A percentile compares a stretch with the other conserved stretches of the same genome.
Conservation (phyloP, 2,797 vertebrate genomes). For the Sebastes alutus region DNA sequence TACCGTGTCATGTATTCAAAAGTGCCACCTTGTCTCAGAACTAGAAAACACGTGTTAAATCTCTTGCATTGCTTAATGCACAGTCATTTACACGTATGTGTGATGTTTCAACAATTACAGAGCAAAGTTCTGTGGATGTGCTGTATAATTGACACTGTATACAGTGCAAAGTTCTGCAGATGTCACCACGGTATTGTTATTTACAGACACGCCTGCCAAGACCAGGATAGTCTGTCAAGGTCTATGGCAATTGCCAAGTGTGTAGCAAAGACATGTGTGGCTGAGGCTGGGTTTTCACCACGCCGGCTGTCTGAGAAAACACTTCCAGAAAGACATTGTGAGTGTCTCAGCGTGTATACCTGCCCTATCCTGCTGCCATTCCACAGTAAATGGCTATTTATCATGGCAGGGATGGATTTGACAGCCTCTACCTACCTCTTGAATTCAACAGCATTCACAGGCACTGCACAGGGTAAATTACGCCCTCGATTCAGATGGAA, state of each 20-base stretch:
- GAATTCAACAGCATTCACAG: conserved; percentile 64
- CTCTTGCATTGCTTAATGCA: conserved; percentile 15
- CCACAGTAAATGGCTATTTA: conserved; percentile 80
- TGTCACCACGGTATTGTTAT: conserved; percentile 64
- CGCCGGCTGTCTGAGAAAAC: conserved; percentile 66
- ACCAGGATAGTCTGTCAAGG: conserved; percentile 71
- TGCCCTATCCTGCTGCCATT: conserved; percentile 73
- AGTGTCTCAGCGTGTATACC: conserved; percentile 62
- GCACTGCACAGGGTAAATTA: conserved; percentile 68
- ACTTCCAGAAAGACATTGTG: conserved; percentile 63
- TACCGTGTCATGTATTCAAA: conserved; percentile 3
- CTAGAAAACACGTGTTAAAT: conserved; percentile 30
- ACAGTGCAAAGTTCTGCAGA: conserved; percentile 59
- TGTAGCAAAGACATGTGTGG: conserved; percentile 64
- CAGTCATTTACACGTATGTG: conserved; percentile 30
- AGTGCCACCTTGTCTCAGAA: background rate
- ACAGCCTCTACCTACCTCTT: conserved; percentile 67
- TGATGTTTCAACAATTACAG: conserved; percentile 26
- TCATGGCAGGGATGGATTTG: conserved; percentile 74
- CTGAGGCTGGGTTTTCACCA: conserved; percentile 61
- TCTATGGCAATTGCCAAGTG: conserved; percentile 69
- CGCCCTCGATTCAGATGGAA: conserved; percentile 67
- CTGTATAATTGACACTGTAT: conserved; percentile 56
- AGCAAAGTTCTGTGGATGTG: conserved; percentile 32
- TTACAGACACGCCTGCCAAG: conserved; percentile 64